Percentiles rank a stretch among this genome's conserved stretches.
These are phyloP conservation scores for Chelonoidis abingdonii DNA, from an alignment of 2,113 vertebrate genomes.

Conservation along the genomic window DNA sequence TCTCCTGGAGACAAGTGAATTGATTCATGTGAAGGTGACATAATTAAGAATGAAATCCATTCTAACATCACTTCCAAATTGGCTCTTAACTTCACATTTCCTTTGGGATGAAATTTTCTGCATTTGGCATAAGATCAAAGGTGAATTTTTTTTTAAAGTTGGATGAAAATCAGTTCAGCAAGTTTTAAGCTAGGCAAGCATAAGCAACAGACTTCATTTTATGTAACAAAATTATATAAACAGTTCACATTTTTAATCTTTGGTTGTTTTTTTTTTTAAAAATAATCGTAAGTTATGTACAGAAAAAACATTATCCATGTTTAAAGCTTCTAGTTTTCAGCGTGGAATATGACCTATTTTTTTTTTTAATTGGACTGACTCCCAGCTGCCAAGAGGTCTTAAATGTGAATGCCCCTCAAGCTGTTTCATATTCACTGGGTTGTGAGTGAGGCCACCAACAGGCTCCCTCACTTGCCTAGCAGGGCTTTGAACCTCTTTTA, in stretches of 20 bases:
- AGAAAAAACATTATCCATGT: too few relatives aligned
- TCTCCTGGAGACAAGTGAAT: not conserved
- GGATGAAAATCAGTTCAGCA: not conserved
- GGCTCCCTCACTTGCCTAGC: not conserved
- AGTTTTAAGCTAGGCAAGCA: not conserved
- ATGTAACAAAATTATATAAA: not conserved
- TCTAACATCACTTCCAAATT: not conserved
- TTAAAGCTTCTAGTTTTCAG: not conserved
- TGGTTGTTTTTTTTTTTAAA: not conserved
- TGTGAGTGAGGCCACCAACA: not conserved
- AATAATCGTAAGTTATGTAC: not conserved
- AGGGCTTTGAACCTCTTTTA: not conserved
- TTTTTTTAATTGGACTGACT: not conserved
- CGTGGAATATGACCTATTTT: not conserved
- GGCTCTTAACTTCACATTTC: not conserved
- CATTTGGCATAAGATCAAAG: not conserved
- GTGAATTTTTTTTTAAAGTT: not conserved
- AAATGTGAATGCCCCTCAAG: not conserved
- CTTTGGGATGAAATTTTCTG: not conserved
- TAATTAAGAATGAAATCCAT: not conserved
- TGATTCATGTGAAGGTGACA: not conserved
- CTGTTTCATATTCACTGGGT: not conserved
- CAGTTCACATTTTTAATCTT: not conserved
- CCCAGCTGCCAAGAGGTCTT: not conserved
- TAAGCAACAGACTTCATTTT: not conserved